Conservation (phyloP, 2,888 invertebrate genomes). For the Blastobasis lacticolella region DNA sequence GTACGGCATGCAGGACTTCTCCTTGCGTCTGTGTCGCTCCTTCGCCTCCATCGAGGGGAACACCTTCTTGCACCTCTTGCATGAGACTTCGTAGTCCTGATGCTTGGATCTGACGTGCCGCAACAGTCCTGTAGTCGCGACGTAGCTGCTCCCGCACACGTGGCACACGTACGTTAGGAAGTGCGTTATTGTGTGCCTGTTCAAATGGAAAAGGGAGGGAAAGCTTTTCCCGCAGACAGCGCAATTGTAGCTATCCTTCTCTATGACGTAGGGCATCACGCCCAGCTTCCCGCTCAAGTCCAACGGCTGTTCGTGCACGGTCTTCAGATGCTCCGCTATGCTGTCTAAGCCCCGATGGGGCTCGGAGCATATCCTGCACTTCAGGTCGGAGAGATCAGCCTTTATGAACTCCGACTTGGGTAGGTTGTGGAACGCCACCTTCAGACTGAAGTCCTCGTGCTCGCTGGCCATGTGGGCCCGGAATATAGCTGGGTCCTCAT, state of each 20-base stretch:
- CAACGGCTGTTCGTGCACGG: slow-evolving; percentile 30
- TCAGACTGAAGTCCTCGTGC: slow-evolving; percentile 43
- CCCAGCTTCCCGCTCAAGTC: slow-evolving; percentile 40
- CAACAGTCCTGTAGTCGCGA: slow-evolving; percentile 49
- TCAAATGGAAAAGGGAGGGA: slow-evolving; percentile 50
- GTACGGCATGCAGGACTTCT: slow-evolving; percentile 59
- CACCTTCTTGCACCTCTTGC: slow-evolving; percentile 47
- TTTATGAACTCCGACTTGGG: slow-evolving; percentile 59
- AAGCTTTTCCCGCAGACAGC: slow-evolving; percentile 49
- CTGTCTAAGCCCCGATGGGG: slow-evolving; percentile 30
- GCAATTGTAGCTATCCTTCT: slow-evolving; percentile 43
- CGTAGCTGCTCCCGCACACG: slow-evolving; percentile 57
- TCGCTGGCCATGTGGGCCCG: slow-evolving; percentile 49
- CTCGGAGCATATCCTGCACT: slow-evolving; percentile 41
- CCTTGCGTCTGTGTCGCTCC: slow-evolving; percentile 46
- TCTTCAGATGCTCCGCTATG: slow-evolving; percentile 37
- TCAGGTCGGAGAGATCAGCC: slow-evolving; percentile 47
- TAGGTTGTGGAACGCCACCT: slow-evolving; percentile 51
- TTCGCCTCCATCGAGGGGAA: slow-evolving; percentile 62
- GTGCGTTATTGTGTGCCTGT: slow-evolving; percentile 57
- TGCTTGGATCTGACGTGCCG: slow-evolving; percentile 54
- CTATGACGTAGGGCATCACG: slow-evolving; percentile 53
- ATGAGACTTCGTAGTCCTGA: slow-evolving; percentile 49
- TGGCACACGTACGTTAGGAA: slow-evolving; percentile 58
- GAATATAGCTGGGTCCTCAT: slow-evolving; percentile 48